These are phyloP conservation scores for Formica aserva DNA, from an alignment of 2,888 invertebrate genomes.

Conservation along the genomic window DNA sequence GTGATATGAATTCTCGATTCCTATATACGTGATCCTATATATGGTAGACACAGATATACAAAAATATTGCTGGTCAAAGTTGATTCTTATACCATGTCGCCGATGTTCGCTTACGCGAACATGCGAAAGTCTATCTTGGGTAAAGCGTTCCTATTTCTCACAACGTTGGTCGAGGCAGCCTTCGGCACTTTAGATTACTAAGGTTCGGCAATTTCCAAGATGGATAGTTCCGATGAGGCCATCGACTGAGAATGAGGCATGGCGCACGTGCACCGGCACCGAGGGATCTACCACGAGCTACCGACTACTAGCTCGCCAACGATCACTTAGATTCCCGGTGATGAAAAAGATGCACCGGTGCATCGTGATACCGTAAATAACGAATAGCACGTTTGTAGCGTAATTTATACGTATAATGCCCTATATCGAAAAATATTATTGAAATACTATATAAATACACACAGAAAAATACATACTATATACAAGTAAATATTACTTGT, in stretches of 20 bases:
- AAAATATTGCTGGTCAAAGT: neutral
- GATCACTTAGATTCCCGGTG: slow-evolving; percentile 23
- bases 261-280: slow-evolving; percentile 38
- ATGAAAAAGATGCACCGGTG: slow-evolving; percentile 30
- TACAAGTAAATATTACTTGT: too few relatives aligned
- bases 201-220: slow-evolving; percentile 69
- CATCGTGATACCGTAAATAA: slow-evolving; percentile 12
- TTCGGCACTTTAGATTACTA: slow-evolving; percentile 71
- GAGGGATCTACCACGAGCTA: slow-evolving; percentile 20
- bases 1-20: neutral
- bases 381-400: neutral
- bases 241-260: slow-evolving; percentile 65
- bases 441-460: neutral
- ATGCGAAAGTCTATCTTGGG: slow-evolving; percentile 33
- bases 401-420: neutral
- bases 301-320: slow-evolving; percentile 36
- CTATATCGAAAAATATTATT: neutral
- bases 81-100: slow-evolving; percentile 14
- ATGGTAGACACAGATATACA: neutral
- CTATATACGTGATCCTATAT: neutral
- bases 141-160: slow-evolving; percentile 66
- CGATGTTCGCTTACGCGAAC: neutral
- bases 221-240: slow-evolving; percentile 70
- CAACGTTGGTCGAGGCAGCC: slow-evolving; percentile 59
- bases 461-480: too few relatives aligned